Base-by-base conservation (phyloP, 1,140 invertebrate species). In the Drosophila gunungcola region DNA sequence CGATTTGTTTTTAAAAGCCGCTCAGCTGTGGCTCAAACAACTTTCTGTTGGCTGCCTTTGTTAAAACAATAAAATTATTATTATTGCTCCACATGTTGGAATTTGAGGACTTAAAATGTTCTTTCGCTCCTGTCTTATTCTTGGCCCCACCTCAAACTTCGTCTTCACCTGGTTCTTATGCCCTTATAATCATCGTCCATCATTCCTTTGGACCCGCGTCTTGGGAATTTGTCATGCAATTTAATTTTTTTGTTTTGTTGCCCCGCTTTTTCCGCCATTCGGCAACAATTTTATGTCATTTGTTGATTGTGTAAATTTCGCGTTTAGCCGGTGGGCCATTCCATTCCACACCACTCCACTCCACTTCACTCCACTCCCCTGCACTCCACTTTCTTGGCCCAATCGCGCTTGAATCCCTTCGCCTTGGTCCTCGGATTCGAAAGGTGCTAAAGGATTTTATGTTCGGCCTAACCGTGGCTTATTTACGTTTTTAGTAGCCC, bases 31-130 rank as follows among this genome's bases (percentile, higher is more conserved):
- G 84, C 84, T 89, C 80, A 89, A 89, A 78, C 86, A 89, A 89
- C 84, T 89, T 89, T 89, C 80, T 78, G 84, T 88, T 83, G 81
- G 79, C 79, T 89, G 88, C 84, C 84, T 89, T 83, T 89, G 84
- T 89, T 89, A 89, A 89, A 89, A 89, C 84, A 89, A 89, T 89
- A 89, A 89, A 89, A 89, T 89, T 89, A 89, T 89, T 89, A 89
- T 89, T 89, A 89, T 89, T 89, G 84, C 84, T 89, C 69, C 84
- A 89, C 84, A 89, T 89, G 84, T 88, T 89, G 84, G 84, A 89
- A 88, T 88, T 88, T 79, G 80, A 89, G 80, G 84, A 89, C 84
- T 88, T 89, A 84, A 88, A 84, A 80, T 88, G 84, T 89, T 89
- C 55, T 60, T 81, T 70, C 69, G 45, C 73, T 52, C 21, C 25